Evolutionary conservation across 2,888 invertebrate genomes (phyloP), one percentile per base, ranked within the genome.

Genomic region (Acronicta alni): DNA sequence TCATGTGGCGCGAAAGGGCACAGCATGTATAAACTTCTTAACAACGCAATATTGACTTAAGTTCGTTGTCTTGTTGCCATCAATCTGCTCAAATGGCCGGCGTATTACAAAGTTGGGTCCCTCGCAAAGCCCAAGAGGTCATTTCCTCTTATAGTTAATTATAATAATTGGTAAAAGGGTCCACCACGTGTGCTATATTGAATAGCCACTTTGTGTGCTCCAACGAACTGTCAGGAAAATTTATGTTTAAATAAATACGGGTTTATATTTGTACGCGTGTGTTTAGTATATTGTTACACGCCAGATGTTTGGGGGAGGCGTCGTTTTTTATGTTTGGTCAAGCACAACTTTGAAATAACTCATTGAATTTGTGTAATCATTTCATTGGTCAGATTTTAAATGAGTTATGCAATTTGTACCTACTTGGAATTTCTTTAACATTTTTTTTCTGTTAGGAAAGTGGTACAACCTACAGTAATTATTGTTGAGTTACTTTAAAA

Each of bases 91-190:
- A 89, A 93, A 92, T 91, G 88, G 91, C 83, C 81, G 79, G 79
- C 82, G 81, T 81, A 89, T 90, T 91, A 90, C 86, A 80, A 89
- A 90, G 89, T 90, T 90, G 79, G 80, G 72, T 79, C 80, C 85
- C 85, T 83, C 79, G 79, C 67, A 80, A 88, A 88, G 82, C 91
- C 91, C 88, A 79, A 88, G 90, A 92, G 93, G 93, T 92, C 93
- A 93, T 88, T 93, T 92, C 91, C 92, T 89, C 89, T 89, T 84
- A 87, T 86, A 90, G 89, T 93, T 93, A 93, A 92, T 93, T 93
- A 92, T 92, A 88, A 90, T 93, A 93, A 92, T 92, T 92, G 91
- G 88, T 80, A 81, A 84, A 86, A 86, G 86, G 88, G 83, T 80
- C 86, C 76, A 84, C 79, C 83, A 82, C 84, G 83, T 80, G 81